Evolutionary conservation across 2,113 vertebrate species (phyloP), one percentile per base, ranked within the genome.

Genomic region (Brachypteracias leptosomus): DNA sequence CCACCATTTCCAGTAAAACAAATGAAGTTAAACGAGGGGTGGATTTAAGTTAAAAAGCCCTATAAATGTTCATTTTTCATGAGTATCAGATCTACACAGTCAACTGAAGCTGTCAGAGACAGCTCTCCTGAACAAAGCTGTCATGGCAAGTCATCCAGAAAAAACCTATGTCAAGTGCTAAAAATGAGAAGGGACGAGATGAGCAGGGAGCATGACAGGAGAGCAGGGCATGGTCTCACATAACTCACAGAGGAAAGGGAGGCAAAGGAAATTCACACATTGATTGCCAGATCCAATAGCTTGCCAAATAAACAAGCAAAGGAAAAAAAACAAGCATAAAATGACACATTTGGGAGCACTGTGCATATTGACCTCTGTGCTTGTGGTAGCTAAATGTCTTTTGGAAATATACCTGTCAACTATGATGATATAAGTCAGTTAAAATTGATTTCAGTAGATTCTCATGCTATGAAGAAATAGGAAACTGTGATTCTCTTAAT

Each of bases 311-410:
- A 73, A 85, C 11, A 49, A 81, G 9, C 4, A 76, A 71, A 72
- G 31, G 46, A 35, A 65, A 19, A 85, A 91, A 92, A 66, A 0
- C 6, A 67, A 21, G 13, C 11, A 12, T 21, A 54, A 73, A 72
- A 74, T 11, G 14, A 28, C 52, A n/a, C 31, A 44, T 51, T 47
- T n/a, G 42, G 21, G 35, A 88, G 31, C 24, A 42, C 6, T 1
- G 1, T 57, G 31, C 8, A 5, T 63, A 68, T 52, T 72, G 49
- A 83, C 49, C 1, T 0, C 66, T 51, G 22, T 0, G 2, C 16
- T 12, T 79, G 35, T 31, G 38, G 42, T n/a, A 63, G 13, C 52
- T 65, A 49, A 67, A 52, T 29, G 14, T 57, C 18, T 63, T 80
- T 82, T 73, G 33, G 38, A 96, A 95, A 59, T 14, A 31, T 2